Evolutionary conservation across 2,113 vertebrate species (phyloP), one percentile per base, ranked within the genome.

Genomic region (Blennius ocellaris): DNA sequence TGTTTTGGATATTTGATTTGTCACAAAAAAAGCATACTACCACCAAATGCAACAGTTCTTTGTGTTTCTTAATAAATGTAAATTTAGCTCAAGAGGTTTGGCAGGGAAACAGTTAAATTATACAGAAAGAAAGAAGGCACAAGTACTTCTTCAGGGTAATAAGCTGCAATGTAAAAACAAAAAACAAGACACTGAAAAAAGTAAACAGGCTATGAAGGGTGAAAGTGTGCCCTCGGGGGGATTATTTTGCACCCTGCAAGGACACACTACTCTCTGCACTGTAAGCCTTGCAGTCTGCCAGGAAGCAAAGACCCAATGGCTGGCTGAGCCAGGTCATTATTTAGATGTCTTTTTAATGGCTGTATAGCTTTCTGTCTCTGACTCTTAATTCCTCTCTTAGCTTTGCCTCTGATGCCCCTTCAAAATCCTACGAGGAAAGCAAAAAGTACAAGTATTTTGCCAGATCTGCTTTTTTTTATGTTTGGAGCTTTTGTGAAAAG

Each of bases 261-360:
- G 76, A 76, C 66, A 53, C 60, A 41, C 15, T 70, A 40, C 73
- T 77, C 51, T 71, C 63, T 80, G 75, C 86, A 68, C 75, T 73
- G 74, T 84, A 68, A 58, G 77, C 60, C 15, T 60, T 48, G 38
- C 54, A 77, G 76, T 54, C 50, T 85, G 75, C 49, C 47, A 76
- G 66, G 81, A 69, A 85, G 81, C 65, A 85, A 84, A 83, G 75
- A 82, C 15, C 58, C 57, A 45, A 41, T 36, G 69, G 73, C 74
- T 80, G 66, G 60, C 81, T 77, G 81, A 79, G 68, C 62, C 12
- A 0, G 49, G 51, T 81, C 79, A 78, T 86, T 86, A 79, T 83
- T 84, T 75, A 81, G 74, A 84, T 77, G 74, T 81, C 50, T 86
- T 85, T 89, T 81, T 84, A 87, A 82, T 87, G 74, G 59, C 64